Percentiles rank a stretch among this genome's conserved stretches.
phyloP scores from a whole-genome alignment of 2,888 invertebrate genomes.

The Microctonus brassicae region DNA sequence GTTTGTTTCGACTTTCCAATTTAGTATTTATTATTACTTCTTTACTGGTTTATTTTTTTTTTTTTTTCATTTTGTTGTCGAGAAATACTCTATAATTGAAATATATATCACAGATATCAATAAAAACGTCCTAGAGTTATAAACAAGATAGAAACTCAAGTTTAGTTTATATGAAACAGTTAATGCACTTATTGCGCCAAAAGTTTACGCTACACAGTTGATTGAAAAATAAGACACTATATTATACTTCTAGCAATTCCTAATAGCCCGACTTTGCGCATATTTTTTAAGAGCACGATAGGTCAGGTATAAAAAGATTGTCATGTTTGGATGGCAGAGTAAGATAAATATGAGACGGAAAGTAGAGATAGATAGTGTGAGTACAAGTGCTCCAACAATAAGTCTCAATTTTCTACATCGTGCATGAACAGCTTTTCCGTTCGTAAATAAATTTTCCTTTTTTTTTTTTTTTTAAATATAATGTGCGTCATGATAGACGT shows the following conservation, averaged over 20 bases:
- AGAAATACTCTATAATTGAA: constrained; percentile 62
- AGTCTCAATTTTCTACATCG: not conserved
- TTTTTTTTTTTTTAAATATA: not conserved
- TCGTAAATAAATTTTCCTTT: too few species aligned
- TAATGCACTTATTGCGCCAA: not conserved
- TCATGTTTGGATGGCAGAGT: constrained; percentile 24
- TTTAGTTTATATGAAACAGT: constrained; percentile 18
- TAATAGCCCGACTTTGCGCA: constrained; percentile 21
- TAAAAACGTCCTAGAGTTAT: constrained; percentile 53
- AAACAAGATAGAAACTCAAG: not conserved
- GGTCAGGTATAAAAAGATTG: constrained; percentile 22
- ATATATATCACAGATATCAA: constrained; percentile 67
- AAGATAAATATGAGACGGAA: not conserved
- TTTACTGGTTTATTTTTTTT: constrained; percentile 34
- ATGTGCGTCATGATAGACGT: not conserved
- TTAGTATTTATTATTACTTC: constrained; percentile 36
- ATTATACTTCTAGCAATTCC: constrained; percentile 27
- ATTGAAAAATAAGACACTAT: constrained; percentile 8
- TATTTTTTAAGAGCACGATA: constrained; percentile 19
- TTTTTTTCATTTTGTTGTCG: constrained; percentile 44
- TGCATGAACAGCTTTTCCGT: not conserved
- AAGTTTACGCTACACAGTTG: not conserved
- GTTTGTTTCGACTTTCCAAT: not conserved
- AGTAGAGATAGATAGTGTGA: too few species aligned
- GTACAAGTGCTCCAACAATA: not conserved